Conservation (phyloP, 2,797 vertebrate genomes). For the Pelodytes ibericus region DNA sequence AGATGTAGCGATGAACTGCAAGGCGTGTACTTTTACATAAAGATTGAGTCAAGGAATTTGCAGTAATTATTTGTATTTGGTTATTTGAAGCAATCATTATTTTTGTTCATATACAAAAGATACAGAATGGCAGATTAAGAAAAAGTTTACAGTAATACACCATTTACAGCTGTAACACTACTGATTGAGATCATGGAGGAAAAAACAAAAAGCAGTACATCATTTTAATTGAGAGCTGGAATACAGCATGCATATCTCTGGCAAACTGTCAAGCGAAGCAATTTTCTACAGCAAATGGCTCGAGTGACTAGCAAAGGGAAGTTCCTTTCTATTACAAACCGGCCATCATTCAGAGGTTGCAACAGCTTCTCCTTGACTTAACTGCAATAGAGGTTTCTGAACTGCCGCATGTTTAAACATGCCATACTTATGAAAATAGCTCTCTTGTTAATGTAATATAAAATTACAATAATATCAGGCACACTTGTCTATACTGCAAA, state of each 20-base stretch:
- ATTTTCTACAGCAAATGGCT: not conserved
- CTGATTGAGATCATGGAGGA: not conserved
- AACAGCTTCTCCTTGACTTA: too few species aligned
- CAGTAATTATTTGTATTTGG: conserved; percentile 19
- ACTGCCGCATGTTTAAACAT: conserved; percentile 12
- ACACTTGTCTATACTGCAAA: conserved; percentile 14
- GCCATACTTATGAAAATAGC: conserved; percentile 50
- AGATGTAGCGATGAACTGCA: too few species aligned
- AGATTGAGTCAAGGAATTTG: not conserved
- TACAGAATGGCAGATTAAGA: not conserved
- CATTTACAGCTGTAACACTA: not conserved
- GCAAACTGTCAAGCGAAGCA: too few species aligned
- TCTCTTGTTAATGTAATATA: conserved; percentile 36
- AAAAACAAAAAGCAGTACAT: not conserved
- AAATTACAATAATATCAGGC: conserved; percentile 49
- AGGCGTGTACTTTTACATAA: too few species aligned
- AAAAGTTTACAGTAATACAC: not conserved
- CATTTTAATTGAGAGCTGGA: not conserved
- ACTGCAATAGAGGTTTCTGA: too few species aligned
- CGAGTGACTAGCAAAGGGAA: not conserved
- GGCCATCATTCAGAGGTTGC: too few species aligned
- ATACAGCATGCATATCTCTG: conserved; percentile 16
- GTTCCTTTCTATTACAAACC: not conserved
- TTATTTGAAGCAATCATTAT: conserved; percentile 21
- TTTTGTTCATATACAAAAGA: conserved; percentile 26